Evolutionary conservation across 35 echinoderm and acorn worm species (phyloP).

Genomic region (Anneissia japonica): DNA sequence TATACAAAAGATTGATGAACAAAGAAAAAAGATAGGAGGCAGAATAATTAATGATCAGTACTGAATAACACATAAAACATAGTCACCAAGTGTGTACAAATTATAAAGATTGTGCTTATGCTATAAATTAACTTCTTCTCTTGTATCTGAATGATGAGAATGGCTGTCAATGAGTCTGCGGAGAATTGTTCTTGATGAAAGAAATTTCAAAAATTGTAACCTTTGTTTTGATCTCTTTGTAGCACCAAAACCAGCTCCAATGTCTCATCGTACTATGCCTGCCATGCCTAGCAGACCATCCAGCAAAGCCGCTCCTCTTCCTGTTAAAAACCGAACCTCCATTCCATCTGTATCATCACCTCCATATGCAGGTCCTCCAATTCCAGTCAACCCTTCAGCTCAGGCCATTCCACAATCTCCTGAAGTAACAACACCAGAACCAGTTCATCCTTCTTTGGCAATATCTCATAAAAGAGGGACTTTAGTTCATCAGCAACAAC

Average conservation of each 20-base stretch:
- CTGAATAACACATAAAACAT: no score
- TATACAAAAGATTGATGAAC: no score
- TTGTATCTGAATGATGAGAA: no score
- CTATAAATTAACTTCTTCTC: no score
- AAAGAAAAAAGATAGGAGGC: no score
- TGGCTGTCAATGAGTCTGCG: no score
- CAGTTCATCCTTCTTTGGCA: background rate
- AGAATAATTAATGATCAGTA: no score
- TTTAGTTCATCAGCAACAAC: background rate
- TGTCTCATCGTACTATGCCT: constrained; percentile 67
- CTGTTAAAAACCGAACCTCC: constrained; percentile 46
- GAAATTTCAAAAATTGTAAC: background rate
- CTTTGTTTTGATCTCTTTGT: background rate
- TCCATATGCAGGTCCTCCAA: background rate
- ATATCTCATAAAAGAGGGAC: background rate
- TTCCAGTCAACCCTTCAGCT: background rate
- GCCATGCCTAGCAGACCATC: constrained; percentile 82
- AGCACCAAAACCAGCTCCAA: constrained; percentile 28
- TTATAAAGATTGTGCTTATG: no score
- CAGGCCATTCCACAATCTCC: constrained; percentile 12
- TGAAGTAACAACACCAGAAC: constrained; percentile 8
- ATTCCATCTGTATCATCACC: constrained; percentile 12
- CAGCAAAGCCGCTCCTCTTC: constrained; percentile 83
- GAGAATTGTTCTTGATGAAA: no score
- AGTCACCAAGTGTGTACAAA: no score